Percentiles rank a stretch among this genome's conserved stretches.
phyloP scores from a whole-genome alignment of 2,113 vertebrate species.

The Syrmaticus mikado region DNA sequence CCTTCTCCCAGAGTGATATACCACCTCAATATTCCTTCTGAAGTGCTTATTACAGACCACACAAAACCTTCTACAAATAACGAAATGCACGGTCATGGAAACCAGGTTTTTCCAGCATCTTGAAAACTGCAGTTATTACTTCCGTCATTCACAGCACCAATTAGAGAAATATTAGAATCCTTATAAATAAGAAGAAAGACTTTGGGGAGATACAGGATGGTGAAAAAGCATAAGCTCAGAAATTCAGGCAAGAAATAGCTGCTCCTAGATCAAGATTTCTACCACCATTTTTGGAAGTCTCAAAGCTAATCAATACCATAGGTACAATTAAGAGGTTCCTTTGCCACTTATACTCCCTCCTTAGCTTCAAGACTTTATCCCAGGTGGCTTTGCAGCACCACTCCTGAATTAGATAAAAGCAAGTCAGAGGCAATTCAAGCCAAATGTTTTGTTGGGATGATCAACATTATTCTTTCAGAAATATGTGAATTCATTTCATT shows the following conservation, averaged over 20 bases:
- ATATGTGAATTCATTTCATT: constrained; percentile 18
- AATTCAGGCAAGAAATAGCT: neutral
- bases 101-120: neutral
- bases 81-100: accelerated
- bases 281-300: neutral
- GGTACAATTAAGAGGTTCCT: neutral
- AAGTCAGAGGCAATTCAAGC: constrained; percentile 25
- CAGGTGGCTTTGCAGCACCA: neutral
- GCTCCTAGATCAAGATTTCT: neutral
- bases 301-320: neutral
- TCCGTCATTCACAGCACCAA: neutral
- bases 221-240: neutral
- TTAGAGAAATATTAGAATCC: neutral
- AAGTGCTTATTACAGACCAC: neutral
- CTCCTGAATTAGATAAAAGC: neutral
- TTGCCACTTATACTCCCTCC: neutral
- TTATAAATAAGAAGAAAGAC: neutral
- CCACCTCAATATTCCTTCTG: neutral
- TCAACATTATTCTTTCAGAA: neutral
- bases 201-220: neutral
- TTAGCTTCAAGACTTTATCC: constrained; percentile 10
- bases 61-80: neutral
- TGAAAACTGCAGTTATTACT: neutral
- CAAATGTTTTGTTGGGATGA: constrained; percentile 20
- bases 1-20: neutral